Evolutionary conservation across 2,113 vertebrate species (phyloP).

Genomic region (Oplegnathus fasciatus): DNA sequence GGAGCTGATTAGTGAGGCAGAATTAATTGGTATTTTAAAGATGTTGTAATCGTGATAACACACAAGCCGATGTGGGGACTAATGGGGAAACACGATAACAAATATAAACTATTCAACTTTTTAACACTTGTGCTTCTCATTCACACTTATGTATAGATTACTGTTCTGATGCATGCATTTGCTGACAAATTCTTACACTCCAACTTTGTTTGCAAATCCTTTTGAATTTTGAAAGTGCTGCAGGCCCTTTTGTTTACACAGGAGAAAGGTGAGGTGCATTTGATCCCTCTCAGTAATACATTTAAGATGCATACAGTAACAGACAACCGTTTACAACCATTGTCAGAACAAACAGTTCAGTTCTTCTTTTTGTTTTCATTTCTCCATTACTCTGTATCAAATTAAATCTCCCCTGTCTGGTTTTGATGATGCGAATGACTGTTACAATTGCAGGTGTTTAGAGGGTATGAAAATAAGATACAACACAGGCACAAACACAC

Average conservation of each 20-base stretch:
- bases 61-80: not conserved
- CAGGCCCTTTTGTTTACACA: not conserved
- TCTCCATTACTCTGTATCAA: too few relatives aligned
- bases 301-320: too few relatives aligned
- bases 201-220: too few relatives aligned
- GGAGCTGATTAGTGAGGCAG: conserved; percentile 8
- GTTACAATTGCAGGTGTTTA: not conserved
- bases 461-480: not conserved
- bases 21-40: conserved; percentile 41
- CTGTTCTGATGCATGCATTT: too few relatives aligned
- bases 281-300: not conserved
- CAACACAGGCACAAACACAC: too few relatives aligned
- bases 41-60: conserved; percentile 43
- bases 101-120: conserved; percentile 1
- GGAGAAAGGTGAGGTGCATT: not conserved
- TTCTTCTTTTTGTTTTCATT: too few relatives aligned
- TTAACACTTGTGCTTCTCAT: not conserved
- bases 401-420: too few relatives aligned
- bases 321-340: too few relatives aligned
- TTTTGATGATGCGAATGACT: too few relatives aligned
- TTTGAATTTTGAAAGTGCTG: not conserved
- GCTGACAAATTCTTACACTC: too few relatives aligned
- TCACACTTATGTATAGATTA: not conserved
- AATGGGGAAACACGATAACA: not conserved
- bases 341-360: too few relatives aligned